Percentiles rank a stretch among this genome's conserved stretches.
These are phyloP conservation scores for Parus major DNA, from an alignment of 2,113 vertebrate species.

Conservation along the genomic window DNA sequence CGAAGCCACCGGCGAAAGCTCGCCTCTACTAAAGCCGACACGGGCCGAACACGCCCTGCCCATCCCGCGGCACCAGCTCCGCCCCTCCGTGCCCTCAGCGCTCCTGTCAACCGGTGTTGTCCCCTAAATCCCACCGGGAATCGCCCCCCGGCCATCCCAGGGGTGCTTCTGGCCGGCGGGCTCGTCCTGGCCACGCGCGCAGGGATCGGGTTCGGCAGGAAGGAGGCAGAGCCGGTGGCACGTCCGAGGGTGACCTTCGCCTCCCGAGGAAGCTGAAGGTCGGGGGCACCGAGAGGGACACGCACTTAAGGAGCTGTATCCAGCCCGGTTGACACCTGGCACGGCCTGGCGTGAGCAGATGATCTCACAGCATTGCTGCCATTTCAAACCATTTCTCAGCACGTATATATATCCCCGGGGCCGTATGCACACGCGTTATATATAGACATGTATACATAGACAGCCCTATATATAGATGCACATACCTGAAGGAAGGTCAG, in stretches of 20 bases:
- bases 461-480: not conserved
- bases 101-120: accelerated
- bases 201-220: slow-evolving; percentile 10
- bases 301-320: accelerated
- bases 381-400: not conserved
- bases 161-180: not conserved
- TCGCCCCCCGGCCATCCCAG: accelerated
- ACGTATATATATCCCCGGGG: not conserved
- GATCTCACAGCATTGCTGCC: not conserved
- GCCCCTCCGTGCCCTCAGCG: accelerated
- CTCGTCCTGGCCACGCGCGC: accelerated
- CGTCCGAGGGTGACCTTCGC: not conserved
- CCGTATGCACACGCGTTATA: not conserved
- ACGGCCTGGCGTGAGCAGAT: not conserved
- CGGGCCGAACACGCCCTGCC: accelerated
- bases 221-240: slow-evolving; percentile 15
- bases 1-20: accelerated
- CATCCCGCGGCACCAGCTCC: accelerated
- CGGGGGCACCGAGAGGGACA: not conserved
- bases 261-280: slow-evolving; percentile 25
- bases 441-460: not conserved
- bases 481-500: slow-evolving; percentile 37
- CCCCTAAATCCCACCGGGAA: not conserved
- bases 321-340: not conserved
- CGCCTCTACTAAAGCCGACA: not conserved